Conservation (phyloP, 2,797 vertebrate genomes). For the Clamator glandarius region DNA sequence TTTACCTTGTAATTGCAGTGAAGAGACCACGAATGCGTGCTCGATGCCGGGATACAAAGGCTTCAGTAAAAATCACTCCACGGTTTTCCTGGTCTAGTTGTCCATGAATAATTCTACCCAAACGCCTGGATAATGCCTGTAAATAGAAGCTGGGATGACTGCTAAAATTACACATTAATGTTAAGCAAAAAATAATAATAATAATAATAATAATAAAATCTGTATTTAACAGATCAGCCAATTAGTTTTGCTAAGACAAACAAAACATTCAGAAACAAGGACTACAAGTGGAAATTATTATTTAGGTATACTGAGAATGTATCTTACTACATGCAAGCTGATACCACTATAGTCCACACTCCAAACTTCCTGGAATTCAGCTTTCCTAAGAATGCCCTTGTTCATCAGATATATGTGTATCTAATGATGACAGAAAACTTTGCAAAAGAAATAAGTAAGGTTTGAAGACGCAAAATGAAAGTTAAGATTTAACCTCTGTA, state of each 20-base stretch:
- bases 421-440: background rate
- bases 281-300: background rate
- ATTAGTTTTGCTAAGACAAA: background rate
- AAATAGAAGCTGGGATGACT: slow-evolving; percentile 29
- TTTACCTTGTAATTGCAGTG: slow-evolving; percentile 91
- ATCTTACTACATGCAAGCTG: background rate
- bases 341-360: background rate
- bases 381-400: background rate
- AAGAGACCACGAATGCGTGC: slow-evolving; percentile 92
- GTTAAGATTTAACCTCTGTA: background rate
- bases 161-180: background rate
- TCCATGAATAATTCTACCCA: slow-evolving; percentile 89
- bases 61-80: slow-evolving; percentile 92
- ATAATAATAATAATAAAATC: background rate
- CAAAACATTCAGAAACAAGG: background rate
- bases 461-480: background rate
- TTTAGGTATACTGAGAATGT: background rate
- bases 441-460: background rate
- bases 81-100: slow-evolving; percentile 91
- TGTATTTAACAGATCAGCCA: background rate
- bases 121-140: slow-evolving; percentile 87
- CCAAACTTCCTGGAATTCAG: background rate
- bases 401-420: background rate
- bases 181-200: background rate
- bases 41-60: slow-evolving; percentile 91